phyloP scores from a whole-genome alignment of 2,888 invertebrate species.

The Rotaria socialis region DNA sequence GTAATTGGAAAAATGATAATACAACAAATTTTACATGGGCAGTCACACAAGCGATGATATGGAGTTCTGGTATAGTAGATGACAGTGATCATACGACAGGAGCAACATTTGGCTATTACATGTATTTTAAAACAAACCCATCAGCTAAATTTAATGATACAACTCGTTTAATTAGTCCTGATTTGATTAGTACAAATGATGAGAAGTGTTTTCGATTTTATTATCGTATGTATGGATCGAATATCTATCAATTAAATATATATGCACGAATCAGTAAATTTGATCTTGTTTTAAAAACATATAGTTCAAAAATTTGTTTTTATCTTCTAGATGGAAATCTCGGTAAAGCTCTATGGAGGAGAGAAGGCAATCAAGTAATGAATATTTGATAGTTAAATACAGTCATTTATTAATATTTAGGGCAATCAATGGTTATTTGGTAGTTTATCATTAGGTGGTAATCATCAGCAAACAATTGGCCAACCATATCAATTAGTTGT shows the following conservation, averaged over 20 bases:
- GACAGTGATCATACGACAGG: conserved; percentile 52
- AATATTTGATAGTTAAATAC: no score
- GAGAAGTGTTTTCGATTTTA: conserved; percentile 45
- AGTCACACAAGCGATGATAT: conserved; percentile 47
- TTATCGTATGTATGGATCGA: conserved; percentile 46
- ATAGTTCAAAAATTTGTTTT: no score
- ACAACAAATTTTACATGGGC: conserved; percentile 37
- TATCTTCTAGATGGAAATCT: not conserved
- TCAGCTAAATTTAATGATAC: conserved; percentile 49
- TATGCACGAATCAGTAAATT: conserved; percentile 18
- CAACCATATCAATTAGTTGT: conserved; percentile 1
- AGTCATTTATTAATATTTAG: not conserved
- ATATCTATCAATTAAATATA: conserved; percentile 38
- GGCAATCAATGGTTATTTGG: conserved; percentile 45
- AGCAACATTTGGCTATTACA: conserved; percentile 46
- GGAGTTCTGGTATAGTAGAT: conserved; percentile 48
- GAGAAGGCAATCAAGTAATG: conserved; percentile 46
- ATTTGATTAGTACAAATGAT: not conserved
- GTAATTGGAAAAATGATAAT: conserved; percentile 41
- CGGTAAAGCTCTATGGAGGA: conserved; percentile 46
- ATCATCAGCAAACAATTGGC: not conserved
- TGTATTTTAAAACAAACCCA: conserved; percentile 48
- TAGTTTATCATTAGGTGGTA: conserved; percentile 18
- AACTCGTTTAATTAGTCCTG: conserved; percentile 50
- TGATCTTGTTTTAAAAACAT: not conserved